These are phyloP conservation scores for Eira barbara DNA, from an alignment of 2,113 vertebrate genomes.

Conservation along the genomic window DNA sequence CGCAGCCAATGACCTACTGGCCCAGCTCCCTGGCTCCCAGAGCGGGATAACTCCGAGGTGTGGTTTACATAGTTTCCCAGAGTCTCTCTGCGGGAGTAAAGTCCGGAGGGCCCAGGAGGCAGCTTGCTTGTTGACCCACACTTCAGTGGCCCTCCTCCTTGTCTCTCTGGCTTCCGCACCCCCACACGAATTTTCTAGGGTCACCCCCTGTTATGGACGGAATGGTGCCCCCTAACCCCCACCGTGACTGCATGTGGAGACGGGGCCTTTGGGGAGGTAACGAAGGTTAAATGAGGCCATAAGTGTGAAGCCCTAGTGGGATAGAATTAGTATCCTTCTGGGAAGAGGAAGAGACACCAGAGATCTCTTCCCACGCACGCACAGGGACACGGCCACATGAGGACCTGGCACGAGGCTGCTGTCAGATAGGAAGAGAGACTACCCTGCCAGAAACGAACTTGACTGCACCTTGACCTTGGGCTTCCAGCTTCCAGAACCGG, in stretches of 20 bases:
- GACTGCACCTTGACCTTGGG: not conserved
- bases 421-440: not conserved
- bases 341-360: not conserved
- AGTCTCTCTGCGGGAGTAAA: not conserved
- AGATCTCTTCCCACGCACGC: accelerated
- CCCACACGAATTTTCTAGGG: not conserved
- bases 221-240: not conserved
- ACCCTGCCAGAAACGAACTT: not conserved
- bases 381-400: not conserved
- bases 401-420: not conserved
- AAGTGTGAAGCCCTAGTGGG: too few relatives aligned
- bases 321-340: not conserved
- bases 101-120: not conserved
- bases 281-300: not conserved
- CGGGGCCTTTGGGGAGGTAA: not conserved
- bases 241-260: not conserved
- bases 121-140: not conserved
- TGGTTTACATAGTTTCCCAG: not conserved
- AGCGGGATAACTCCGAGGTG: not conserved
- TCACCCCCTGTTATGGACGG: not conserved
- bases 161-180: not conserved
- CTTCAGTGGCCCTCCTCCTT: not conserved
- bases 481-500: not conserved
- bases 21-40: not conserved
- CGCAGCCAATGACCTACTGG: not conserved